These are phyloP conservation scores for Agonopterix subpropinquella DNA, from an alignment of 2,888 invertebrate genomes.

Conservation along the genomic window DNA sequence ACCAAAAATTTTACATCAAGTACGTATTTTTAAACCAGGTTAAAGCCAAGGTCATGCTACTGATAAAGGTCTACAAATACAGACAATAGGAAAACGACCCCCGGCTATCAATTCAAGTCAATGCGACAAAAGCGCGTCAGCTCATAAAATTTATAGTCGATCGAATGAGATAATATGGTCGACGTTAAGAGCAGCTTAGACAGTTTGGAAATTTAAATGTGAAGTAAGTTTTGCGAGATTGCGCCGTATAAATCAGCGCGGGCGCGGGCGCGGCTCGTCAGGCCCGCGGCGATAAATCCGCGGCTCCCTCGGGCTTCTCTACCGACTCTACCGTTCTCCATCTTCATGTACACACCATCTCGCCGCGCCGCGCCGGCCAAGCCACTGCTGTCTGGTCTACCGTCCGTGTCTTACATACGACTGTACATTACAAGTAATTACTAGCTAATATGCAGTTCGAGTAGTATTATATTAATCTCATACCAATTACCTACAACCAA, in stretches of 20 bases:
- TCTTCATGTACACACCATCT: slow-evolving; percentile 46
- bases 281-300: slow-evolving; percentile 67
- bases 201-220: slow-evolving; percentile 76
- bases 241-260: slow-evolving; percentile 72
- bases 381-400: too few species aligned
- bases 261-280: slow-evolving; percentile 44
- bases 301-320: slow-evolving; percentile 65
- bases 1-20: slow-evolving; percentile 12
- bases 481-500: too few species aligned
- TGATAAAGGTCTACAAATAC: slow-evolving; percentile 23
- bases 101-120: slow-evolving; percentile 64
- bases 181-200: slow-evolving; percentile 75
- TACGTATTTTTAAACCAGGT: neutral
- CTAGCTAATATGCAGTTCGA: too few species aligned
- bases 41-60: neutral
- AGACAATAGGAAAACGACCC: slow-evolving; percentile 40
- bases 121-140: slow-evolving; percentile 67
- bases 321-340: slow-evolving; percentile 61
- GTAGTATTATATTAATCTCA: too few species aligned
- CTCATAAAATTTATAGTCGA: slow-evolving; percentile 76
- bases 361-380: slow-evolving; percentile 6
- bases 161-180: slow-evolving; percentile 76
- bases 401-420: too few species aligned
- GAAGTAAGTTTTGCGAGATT: slow-evolving; percentile 77
- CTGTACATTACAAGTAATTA: too few species aligned